A percentile compares a stretch with the other conserved stretches of the same genome.
These are phyloP conservation scores for Epinephelus fuscoguttatus DNA, from an alignment of 2,113 vertebrate species.

Conservation along the genomic window DNA sequence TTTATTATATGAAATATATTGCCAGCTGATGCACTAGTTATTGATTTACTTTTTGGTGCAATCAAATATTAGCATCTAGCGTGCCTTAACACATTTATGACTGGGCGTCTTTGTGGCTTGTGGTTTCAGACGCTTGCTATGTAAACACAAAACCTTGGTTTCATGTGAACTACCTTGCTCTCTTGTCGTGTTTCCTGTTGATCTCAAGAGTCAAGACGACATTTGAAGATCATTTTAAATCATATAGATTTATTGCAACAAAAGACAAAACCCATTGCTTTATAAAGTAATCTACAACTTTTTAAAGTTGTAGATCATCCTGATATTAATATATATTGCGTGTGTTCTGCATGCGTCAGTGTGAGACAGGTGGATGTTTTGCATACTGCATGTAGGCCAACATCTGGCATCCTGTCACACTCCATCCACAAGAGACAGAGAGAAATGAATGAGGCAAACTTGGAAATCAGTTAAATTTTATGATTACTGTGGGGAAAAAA, in stretches of 20 bases:
- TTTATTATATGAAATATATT: neutral
- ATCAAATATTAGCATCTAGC: neutral
- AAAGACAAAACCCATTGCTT: neutral
- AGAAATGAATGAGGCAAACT: neutral
- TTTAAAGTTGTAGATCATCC: neutral
- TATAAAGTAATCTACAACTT: too few species aligned
- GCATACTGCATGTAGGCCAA: constrained; percentile 66
- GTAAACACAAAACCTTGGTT: neutral
- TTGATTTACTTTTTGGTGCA: neutral
- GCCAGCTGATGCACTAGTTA: neutral
- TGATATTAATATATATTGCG: neutral
- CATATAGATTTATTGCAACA: too few species aligned
- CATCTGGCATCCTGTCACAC: constrained; percentile 65
- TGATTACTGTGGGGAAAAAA: neutral
- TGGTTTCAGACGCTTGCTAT: constrained; percentile 34
- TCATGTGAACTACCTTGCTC: neutral
- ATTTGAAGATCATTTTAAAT: too few species aligned
- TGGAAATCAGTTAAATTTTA: neutral
- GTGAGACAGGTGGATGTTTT: constrained; percentile 60
- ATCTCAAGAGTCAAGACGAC: neutral
- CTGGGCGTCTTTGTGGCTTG: constrained; percentile 29
- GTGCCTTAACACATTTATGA: neutral
- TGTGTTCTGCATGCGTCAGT: neutral
- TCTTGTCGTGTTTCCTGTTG: constrained; percentile 45
- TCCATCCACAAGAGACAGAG: constrained; percentile 30